These are phyloP conservation scores for Ceryle rudis DNA, from an alignment of 2,797 vertebrate genomes.

Conservation along the genomic window DNA sequence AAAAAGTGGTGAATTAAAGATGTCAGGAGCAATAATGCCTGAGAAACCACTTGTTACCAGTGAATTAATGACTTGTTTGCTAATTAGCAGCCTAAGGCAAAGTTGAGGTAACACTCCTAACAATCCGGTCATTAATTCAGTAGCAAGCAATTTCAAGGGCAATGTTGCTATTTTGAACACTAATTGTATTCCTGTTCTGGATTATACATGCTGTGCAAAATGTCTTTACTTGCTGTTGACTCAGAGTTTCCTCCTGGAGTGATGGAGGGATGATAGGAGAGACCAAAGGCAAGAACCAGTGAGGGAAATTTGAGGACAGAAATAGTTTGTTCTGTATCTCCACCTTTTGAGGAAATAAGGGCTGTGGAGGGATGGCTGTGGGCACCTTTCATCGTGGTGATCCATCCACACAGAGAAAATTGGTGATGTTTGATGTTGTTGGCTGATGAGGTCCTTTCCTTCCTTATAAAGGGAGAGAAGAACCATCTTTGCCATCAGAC, in stretches of 20 bases:
- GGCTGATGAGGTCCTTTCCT: background rate
- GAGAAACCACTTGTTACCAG: conserved; percentile 70
- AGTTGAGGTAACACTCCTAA: conserved; percentile 52
- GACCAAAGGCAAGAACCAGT: background rate
- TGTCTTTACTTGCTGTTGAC: background rate
- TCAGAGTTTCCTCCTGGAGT: background rate
- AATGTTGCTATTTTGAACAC: conserved; percentile 64
- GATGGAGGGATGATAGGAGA: background rate
- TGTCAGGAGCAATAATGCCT: conserved; percentile 56
- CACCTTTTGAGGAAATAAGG: background rate
- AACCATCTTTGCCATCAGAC: background rate
- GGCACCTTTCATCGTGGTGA: rapidly evolving
- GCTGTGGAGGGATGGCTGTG: background rate
- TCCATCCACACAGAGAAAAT: background rate
- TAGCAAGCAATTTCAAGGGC: conserved; percentile 66
- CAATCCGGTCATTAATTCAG: conserved; percentile 73
- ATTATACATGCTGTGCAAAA: background rate
- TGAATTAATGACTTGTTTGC: conserved; percentile 74
- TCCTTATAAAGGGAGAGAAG: background rate
- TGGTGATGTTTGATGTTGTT: background rate
- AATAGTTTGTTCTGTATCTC: background rate
- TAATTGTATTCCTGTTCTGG: conserved; percentile 53
- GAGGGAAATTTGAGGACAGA: background rate
- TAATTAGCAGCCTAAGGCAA: conserved; percentile 72
- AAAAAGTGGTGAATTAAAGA: conserved; percentile 51